These are phyloP conservation scores for Morpho deidamia DNA, from an alignment of 2,888 invertebrate species.

Conservation along the genomic window DNA sequence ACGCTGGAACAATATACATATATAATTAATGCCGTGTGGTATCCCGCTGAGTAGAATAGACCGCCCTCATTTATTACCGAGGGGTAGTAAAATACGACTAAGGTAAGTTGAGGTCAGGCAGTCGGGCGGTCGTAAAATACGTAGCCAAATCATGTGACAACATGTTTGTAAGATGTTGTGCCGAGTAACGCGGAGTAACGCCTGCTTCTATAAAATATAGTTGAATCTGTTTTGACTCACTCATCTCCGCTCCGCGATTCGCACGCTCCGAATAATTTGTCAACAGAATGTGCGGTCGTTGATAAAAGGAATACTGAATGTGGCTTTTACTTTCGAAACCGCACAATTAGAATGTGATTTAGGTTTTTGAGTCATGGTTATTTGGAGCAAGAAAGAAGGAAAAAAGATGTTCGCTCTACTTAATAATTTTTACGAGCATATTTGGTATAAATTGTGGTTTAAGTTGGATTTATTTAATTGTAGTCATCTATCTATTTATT, in stretches of 20 bases:
- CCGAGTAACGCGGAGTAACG: background rate
- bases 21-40: background rate
- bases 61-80: no score
- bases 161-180: no score
- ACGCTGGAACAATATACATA: constrained; percentile 40
- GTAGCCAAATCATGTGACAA: no score
- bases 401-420: no score
- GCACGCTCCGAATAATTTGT: constrained; percentile 57
- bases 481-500: no score
- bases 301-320: constrained; percentile 33
- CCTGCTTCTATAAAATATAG: constrained; percentile 7
- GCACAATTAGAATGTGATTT: constrained; percentile 7
- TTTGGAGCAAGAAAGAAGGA: background rate
- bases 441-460: no score
- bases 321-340: constrained; percentile 41
- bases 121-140: no score
- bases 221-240: background rate
- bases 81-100: no score
- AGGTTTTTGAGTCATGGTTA: background rate
- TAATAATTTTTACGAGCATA: no score
- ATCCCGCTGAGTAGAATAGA: no score
- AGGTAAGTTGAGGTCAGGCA: no score
- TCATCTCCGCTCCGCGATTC: constrained; percentile 31
- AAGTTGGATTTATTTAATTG: no score
- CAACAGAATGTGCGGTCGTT: constrained; percentile 33